Evolutionary conservation across 1,140 invertebrate genomes (phyloP), one percentile per base, ranked within the genome.

Genomic region (Proctacanthus coquilletti): DNA sequence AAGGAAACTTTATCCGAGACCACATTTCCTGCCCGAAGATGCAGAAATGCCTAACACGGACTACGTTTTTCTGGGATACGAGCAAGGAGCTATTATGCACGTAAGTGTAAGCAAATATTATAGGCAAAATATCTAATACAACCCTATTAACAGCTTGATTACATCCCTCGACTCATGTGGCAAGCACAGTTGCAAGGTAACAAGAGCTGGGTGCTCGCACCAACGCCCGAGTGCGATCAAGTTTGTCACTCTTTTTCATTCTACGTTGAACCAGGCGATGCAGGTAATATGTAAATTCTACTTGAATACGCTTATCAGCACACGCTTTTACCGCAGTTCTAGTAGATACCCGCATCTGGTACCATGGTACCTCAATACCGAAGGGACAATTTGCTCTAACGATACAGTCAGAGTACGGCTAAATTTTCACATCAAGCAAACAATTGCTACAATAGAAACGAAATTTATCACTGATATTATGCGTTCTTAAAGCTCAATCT

Each of bases 21-120:
- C 91, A 5, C 75, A 91, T 50, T 94, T 96, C 62, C 64, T 96
- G 38, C 91, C 91, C 2, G 65, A 71, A 19, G 75, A 85, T 61
- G 79, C 86, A n/a, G 87, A 93, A 62, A 76, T 81, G 45, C 83
- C 86, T 32, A 76, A 77, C 37, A 80, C 83, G 33, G 91, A 94
- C 66, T 94, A 89, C 70, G 81, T 95, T 44, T 92, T 96, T 55
- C 80, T 95, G 72, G 84, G 84, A 36, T 88, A 85, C 49, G 83
- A 89, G 47, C 78, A 85, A 56, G 89, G 88, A 42, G 88, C 88
- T 25, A 75, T 85, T 23, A 81, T 94, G 78, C 91, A 95, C 68
- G 88, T 93, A 70, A 72, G 73, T 71, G 4, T 17, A n/a, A n/a
- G 31, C 15, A 34, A 20, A 5, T 15, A n/a, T n/a, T n/a, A n/a